Percentiles rank a stretch among this genome's conserved stretches.
Conservation (phyloP, 92 coral and sea anemone species). For the Umimayanthus chanpuru region DNA sequence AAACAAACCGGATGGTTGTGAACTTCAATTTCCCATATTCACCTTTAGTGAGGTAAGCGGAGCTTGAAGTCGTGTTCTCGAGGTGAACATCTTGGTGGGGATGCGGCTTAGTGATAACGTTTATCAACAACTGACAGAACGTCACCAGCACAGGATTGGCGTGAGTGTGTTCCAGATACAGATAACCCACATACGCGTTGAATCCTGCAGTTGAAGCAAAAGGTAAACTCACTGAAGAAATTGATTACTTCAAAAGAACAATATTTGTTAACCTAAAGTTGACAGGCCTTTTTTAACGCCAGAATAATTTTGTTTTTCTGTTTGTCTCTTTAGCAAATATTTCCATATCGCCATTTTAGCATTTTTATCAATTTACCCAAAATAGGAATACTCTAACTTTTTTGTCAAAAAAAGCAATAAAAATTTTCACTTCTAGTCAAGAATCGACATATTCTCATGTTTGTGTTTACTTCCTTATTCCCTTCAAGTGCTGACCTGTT, state of each 20-base stretch:
- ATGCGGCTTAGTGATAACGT: constrained; percentile 15
- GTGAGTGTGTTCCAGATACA: constrained; percentile 85
- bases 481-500: too few species aligned
- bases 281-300: not conserved
- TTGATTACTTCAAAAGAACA: not conserved
- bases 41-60: not conserved
- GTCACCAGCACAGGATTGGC: constrained; percentile 84
- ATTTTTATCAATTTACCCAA: too few species aligned
- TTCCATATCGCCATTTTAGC: too few species aligned
- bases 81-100: not conserved
- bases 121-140: constrained; percentile 68
- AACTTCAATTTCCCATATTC: too few species aligned
- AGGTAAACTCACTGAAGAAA: not conserved
- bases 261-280: not conserved
- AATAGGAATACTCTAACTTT: too few species aligned
- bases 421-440: too few species aligned
- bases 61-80: not conserved
- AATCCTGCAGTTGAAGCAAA: constrained; percentile 52
- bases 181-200: constrained; percentile 82
- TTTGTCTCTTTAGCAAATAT: too few species aligned
- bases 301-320: too few species aligned
- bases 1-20: too few species aligned
- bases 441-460: too few species aligned
- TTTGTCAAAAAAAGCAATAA: too few species aligned
- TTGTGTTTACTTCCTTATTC: too few species aligned